Conservation (phyloP, 2,113 vertebrate species). For the Irena cyanogastra region DNA sequence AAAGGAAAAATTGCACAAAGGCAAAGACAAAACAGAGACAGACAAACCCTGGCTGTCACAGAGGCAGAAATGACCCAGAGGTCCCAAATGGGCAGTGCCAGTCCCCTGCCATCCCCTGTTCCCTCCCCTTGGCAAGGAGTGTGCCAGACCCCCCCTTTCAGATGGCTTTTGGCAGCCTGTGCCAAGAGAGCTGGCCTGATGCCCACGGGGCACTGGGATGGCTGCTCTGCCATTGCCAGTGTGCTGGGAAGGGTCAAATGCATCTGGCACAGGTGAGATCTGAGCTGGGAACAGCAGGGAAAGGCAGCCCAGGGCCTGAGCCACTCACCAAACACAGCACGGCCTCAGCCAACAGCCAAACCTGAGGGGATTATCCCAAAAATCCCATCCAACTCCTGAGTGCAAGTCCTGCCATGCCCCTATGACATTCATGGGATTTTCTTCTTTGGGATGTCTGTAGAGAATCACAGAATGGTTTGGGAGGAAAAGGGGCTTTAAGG, state of each 20-base stretch:
- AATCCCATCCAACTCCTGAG: fast-evolving
- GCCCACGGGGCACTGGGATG: conserved; percentile 30
- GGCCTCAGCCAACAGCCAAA: neutral
- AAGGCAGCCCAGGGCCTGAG: neutral
- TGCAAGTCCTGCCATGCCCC: neutral
- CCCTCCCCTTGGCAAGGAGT: neutral
- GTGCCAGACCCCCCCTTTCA: neutral
- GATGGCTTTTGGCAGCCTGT: neutral
- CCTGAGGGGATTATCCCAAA: neutral
- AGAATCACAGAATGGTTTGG: neutral
- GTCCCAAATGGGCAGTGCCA: neutral
- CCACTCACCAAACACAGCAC: neutral
- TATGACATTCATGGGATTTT: neutral
- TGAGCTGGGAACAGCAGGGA: neutral
- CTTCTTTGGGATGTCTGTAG: neutral
- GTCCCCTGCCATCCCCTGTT: neutral
- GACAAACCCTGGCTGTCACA: neutral
- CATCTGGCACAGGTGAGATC: neutral
- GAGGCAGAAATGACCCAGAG: neutral
- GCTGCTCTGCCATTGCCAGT: neutral
- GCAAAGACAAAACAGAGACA: neutral
- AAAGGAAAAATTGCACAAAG: neutral
- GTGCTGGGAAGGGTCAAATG: conserved; percentile 5
- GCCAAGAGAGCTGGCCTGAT: neutral
- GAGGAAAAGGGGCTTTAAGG: neutral